These are phyloP conservation scores for Sturnus vulgaris DNA, from an alignment of 2,113 vertebrate species.

Conservation along the genomic window DNA sequence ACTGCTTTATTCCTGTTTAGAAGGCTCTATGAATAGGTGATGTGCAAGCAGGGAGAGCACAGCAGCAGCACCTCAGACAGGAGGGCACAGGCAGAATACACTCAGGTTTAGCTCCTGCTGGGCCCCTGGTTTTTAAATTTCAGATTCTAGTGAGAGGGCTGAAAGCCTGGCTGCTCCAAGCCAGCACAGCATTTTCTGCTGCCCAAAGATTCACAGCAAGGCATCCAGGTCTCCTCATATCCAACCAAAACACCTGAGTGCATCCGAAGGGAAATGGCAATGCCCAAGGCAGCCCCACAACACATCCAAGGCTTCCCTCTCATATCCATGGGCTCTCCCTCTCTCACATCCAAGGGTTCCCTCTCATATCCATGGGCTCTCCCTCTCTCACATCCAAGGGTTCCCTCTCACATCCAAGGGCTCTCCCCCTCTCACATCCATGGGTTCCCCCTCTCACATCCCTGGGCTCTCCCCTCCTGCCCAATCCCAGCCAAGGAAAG, in stretches of 20 bases:
- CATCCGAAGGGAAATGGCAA: neutral
- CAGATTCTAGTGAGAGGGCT: neutral
- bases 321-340: neutral
- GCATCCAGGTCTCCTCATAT: fast-evolving
- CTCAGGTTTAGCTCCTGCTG: neutral
- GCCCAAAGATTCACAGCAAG: neutral
- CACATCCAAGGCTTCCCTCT: neutral
- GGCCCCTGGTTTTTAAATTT: neutral
- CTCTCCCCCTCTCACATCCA: neutral
- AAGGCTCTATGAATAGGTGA: neutral
- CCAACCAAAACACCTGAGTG: fast-evolving
- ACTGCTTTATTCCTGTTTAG: neutral
- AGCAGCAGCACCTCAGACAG: neutral
- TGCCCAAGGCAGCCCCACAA: neutral
- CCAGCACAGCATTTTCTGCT: neutral
- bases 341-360: too few species aligned
- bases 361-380: neutral
- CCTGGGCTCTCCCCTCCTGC: neutral
- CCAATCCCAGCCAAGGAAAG: neutral
- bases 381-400: too few species aligned
- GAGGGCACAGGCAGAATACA: neutral
- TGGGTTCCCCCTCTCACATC: neutral
- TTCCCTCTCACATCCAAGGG: neutral
- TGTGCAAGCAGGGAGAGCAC: neutral
- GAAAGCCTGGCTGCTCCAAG: neutral